Conservation (phyloP, 1,140 invertebrate genomes). For the Drosophila suzukii region DNA sequence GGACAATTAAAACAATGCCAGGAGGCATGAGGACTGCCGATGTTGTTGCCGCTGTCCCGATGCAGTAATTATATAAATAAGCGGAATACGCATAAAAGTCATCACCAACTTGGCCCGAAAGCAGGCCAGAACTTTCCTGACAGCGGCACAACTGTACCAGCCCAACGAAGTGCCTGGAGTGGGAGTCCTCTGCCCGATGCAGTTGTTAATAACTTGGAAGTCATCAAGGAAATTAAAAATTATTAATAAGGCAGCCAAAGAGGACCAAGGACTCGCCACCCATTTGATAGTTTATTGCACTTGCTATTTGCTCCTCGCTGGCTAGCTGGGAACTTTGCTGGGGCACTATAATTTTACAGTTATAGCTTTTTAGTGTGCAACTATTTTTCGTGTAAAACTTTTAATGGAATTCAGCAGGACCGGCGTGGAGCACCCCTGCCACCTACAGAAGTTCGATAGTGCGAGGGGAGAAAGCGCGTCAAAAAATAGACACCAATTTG, state of each 20-base stretch:
- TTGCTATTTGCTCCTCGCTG: slow-evolving; percentile 11
- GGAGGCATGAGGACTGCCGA: background rate
- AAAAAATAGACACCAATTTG: slow-evolving; percentile 78
- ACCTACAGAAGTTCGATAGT: slow-evolving; percentile 54
- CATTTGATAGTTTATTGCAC: slow-evolving; percentile 76
- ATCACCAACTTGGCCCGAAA: slow-evolving; percentile 33
- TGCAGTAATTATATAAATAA: slow-evolving; percentile 60
- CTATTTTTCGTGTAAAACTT: slow-evolving; percentile 83
- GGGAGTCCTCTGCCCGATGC: slow-evolving; percentile 24
- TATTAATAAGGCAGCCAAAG: slow-evolving; percentile 70
- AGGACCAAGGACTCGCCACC: slow-evolving; percentile 33
- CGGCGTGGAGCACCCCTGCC: slow-evolving; percentile 11
- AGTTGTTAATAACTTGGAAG: slow-evolving; percentile 76
- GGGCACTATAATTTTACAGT: slow-evolving; percentile 79
- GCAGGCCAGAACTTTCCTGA: slow-evolving; percentile 31
- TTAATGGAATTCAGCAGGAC: slow-evolving; percentile 79
- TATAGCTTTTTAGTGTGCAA: slow-evolving; percentile 82
- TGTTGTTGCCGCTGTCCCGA: slow-evolving; percentile 16
- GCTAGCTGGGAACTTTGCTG: slow-evolving; percentile 55
- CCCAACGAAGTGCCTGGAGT: slow-evolving; percentile 1
- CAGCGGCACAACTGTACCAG: slow-evolving; percentile 15
- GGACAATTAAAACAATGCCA: slow-evolving; percentile 41
- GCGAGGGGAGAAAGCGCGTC: slow-evolving; percentile 49
- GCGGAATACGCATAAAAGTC: slow-evolving; percentile 59
- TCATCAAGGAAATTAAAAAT: slow-evolving; percentile 83